Evolutionary conservation across 2,797 vertebrate genomes (phyloP), one percentile per base, ranked within the genome.

Genomic region (Rhabdophis nuchalis): DNA sequence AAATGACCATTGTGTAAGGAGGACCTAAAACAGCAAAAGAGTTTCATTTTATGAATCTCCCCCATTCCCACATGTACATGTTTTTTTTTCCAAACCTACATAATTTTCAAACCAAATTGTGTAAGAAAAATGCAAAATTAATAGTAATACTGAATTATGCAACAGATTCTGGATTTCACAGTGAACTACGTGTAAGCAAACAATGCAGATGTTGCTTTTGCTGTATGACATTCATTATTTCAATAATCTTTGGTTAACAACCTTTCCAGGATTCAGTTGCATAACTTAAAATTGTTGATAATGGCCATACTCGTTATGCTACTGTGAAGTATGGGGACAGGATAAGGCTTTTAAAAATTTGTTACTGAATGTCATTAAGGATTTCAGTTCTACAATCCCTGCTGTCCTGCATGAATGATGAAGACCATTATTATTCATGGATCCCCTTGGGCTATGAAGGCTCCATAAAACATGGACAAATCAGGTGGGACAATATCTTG

Each of bases 361-460:
- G 57, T 89, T 23, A 52, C 11, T 60, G 32, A 61, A 61, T 86
- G 50, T 56, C 64, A 89, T 7, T 92, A 46, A 85, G 36, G 27
- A 68, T 58, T 90, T 64, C 54, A 36, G 4, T 27, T 18, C 4
- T 16, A 20, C 13, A 85, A n/a, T 25, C 58, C 32, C 52, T 52
- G 60, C 29, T 77, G 29, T 10, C 3, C 5, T 90, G 89, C 85
- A 77, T 87, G 41, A 90, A 27, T 87, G 58, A 54, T 11, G 32
- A 92, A 92, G 36, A 54, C n/a, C 54, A 41, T 77, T 87, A 29
- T 87, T 87, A 89, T 87, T 92, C 20, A 89, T 90, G n/a, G 61
- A 86, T 52, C 58, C 14, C 16, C 61, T 58, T 58, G 5, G 60
- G 57, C 46, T 7, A n/a, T 92, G 54, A 87, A 53, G 41, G 54